These are phyloP conservation scores for Champsocephalus esox DNA, from an alignment of 2,797 vertebrate species.

Conservation along the genomic window DNA sequence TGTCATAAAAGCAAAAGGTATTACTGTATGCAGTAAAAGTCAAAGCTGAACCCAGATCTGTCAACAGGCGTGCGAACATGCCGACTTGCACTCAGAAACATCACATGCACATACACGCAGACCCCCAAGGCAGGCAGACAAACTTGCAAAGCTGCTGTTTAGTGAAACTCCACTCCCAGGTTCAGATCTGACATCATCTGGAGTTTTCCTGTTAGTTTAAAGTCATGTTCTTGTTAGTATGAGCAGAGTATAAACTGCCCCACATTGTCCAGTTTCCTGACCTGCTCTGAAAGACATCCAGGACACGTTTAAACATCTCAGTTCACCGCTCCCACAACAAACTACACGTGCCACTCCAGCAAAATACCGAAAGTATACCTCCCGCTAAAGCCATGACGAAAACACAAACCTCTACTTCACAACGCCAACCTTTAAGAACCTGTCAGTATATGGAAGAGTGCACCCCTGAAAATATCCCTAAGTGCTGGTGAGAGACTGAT, in stretches of 20 bases:
- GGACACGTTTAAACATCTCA: slow-evolving; percentile 11
- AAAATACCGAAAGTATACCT: slow-evolving; percentile 22
- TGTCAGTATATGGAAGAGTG: slow-evolving; percentile 16
- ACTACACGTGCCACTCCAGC: slow-evolving; percentile 25
- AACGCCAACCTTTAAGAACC: slow-evolving; percentile 30
- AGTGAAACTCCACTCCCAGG: slow-evolving; percentile 34
- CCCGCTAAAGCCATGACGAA: slow-evolving; percentile 36
- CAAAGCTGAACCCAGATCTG: slow-evolving; percentile 52
- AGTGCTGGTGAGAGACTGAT: slow-evolving; percentile 54
- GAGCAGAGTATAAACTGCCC: slow-evolving; percentile 30
- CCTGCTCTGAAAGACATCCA: slow-evolving; percentile 26
- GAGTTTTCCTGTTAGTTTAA: slow-evolving; percentile 27
- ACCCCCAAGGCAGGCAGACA: slow-evolving; percentile 39
- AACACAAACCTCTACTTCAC: slow-evolving; percentile 22
- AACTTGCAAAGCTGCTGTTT: slow-evolving; percentile 13
- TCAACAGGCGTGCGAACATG: slow-evolving; percentile 54
- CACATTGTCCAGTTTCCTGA: slow-evolving; percentile 26
- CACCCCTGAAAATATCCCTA: slow-evolving; percentile 41
- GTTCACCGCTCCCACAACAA: slow-evolving; percentile 8
- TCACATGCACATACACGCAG: slow-evolving; percentile 56
- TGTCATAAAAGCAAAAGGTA: slow-evolving; percentile 38
- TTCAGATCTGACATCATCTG: slow-evolving; percentile 29
- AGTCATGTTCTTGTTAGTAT: slow-evolving; percentile 21
- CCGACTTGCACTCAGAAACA: slow-evolving; percentile 48
- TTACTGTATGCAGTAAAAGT: slow-evolving; percentile 34